Base-by-base conservation (phyloP, 2,888 invertebrate species). In the Archips crataeganus region DNA sequence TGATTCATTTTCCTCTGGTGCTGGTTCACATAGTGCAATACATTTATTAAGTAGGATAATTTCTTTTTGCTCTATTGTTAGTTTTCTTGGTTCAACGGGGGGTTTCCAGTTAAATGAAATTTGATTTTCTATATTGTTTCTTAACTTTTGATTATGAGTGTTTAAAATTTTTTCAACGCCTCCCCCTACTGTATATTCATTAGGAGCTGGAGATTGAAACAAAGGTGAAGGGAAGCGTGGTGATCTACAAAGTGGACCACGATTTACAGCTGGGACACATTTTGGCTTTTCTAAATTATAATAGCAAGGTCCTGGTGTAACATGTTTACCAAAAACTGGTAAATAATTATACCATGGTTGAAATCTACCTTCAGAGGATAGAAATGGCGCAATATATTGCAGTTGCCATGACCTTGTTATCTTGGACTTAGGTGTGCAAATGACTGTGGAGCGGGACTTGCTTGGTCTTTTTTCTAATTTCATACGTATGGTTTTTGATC, bases 331-430 rank as follows among this genome's bases (percentile, higher is more conserved):
- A 70, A 82, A 78, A 32, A 92, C 83, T 9, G 90, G 84, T 75
- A 90, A 84, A 85, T 86, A 89, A 79, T 89, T 85, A 77, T 85
- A 79, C 93, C 94, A 93, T 23, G 89, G 87, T 61, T 81, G 78
- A 78, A 94, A 90, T 45, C 93, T 87, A 9, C 84, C 86, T 75
- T 90, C 87, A 15, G 93, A 92, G 15, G 90, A 81, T 70, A 71
- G 81, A 78, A 94, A 94, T 5, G 94, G 93, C 34, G 88, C 85
- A 49, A 71, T 62, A 60, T 79, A 78, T 80, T 91, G 91, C 51
- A 85, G 67, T 49, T 81, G 71, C 11, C 47, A 36, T 42, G 79
- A 71, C 75, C 86, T 84, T 63, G 75, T 67, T 45, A 72, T 66
- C 69, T 77, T 79, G 1, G 32, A 61, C 36, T 47, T 76, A 3